Conservation (phyloP, 2,888 invertebrate genomes). For the Candidula unifasciata region DNA sequence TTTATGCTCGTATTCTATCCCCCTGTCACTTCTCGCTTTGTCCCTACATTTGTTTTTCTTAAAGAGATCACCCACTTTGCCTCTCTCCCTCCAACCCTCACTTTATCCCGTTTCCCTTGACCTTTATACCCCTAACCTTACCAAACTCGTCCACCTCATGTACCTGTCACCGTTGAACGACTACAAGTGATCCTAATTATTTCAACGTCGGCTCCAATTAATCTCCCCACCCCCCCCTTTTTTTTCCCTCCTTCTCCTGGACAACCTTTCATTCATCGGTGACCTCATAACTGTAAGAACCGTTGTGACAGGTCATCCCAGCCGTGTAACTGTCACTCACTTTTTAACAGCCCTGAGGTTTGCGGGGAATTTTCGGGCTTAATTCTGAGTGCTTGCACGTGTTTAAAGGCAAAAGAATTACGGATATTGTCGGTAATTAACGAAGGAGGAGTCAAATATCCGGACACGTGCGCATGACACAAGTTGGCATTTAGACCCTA, state of each 20-base stretch:
- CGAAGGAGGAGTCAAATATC: no score
- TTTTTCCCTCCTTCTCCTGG: not conserved
- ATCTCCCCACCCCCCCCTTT: not conserved
- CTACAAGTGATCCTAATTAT: no score
- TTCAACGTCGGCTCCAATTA: not conserved
- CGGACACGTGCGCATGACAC: no score
- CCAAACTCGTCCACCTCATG: not conserved
- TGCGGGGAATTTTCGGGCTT: no score
- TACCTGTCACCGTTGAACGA: not conserved
- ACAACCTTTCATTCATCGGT: not conserved
- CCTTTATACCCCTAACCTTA: not conserved
- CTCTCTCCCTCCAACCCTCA: not conserved
- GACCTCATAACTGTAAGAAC: no score
- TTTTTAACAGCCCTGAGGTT: no score
- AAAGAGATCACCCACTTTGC: not conserved
- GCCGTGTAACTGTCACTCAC: no score
- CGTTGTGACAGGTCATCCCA: no score
- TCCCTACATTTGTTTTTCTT: not conserved
- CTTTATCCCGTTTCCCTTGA: not conserved
- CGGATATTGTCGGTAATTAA: no score
- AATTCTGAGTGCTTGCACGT: no score
- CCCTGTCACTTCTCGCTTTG: not conserved
- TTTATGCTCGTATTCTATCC: not conserved
- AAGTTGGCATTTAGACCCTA: no score
- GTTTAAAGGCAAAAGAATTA: no score